phyloP scores from a whole-genome alignment of 2,113 vertebrate species.

The Falcunculus frontatus region DNA sequence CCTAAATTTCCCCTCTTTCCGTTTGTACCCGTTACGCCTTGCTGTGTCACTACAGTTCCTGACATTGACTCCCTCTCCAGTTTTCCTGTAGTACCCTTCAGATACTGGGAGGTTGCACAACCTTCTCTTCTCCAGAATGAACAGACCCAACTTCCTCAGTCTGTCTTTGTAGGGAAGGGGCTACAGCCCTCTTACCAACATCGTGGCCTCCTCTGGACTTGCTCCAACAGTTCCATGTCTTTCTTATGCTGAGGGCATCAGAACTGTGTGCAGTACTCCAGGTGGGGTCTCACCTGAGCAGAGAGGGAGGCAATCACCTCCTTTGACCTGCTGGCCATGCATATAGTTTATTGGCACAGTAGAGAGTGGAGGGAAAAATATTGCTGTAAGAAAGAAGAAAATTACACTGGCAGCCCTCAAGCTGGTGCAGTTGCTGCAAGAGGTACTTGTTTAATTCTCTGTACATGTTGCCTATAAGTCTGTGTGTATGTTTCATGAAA shows the following conservation, averaged over 20 bases:
- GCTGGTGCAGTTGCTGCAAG: background rate
- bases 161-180: no score
- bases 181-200: background rate
- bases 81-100: background rate
- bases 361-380: background rate
- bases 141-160: background rate
- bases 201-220: background rate
- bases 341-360: background rate
- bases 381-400: background rate
- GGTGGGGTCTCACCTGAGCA: background rate
- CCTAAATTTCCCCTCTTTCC: background rate
- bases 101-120: background rate
- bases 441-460: background rate
- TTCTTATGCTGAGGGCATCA: no score
- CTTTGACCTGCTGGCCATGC: background rate
- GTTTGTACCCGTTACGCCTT: background rate
- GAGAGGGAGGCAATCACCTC: no score
- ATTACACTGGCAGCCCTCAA: rapidly evolving
- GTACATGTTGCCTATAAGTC: background rate
- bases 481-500: background rate
- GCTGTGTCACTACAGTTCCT: background rate
- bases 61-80: background rate
- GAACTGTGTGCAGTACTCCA: background rate
- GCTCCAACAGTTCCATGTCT: background rate
- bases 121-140: background rate